A percentile compares a stretch with the other conserved stretches of the same genome.
Conservation (phyloP, 2,888 invertebrate genomes). For the Ornithoptera alexandrae region DNA sequence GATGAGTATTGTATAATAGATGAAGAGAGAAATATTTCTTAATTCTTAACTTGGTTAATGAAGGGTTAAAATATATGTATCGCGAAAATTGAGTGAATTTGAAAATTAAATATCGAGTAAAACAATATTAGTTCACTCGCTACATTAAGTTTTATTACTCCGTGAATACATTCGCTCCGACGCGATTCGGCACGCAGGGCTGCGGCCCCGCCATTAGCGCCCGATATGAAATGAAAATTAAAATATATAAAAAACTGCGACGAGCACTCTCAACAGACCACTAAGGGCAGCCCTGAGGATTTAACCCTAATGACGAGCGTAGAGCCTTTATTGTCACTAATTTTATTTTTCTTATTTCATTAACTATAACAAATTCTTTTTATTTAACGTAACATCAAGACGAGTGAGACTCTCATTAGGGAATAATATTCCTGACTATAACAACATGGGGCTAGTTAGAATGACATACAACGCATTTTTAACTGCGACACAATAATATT, state of each 20-base stretch:
- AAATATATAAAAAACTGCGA: slow-evolving; percentile 77
- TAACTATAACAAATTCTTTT: background rate
- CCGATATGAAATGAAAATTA: slow-evolving; percentile 80
- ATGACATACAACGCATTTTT: no score
- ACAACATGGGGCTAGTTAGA: no score
- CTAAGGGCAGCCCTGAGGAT: slow-evolving; percentile 77
- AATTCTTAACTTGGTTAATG: background rate
- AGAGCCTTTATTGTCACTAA: slow-evolving; percentile 41
- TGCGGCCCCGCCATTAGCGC: slow-evolving; percentile 74
- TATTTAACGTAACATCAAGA: background rate
- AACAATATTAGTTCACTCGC: slow-evolving; percentile 80
- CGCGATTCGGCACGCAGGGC: slow-evolving; percentile 77
- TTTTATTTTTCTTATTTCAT: background rate
- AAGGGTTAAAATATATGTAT: slow-evolving; percentile 64
- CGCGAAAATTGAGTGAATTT: slow-evolving; percentile 69
- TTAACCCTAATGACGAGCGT: slow-evolving; percentile 51
- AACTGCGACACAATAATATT: no score
- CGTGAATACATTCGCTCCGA: slow-evolving; percentile 74
- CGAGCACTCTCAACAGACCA: slow-evolving; percentile 75
- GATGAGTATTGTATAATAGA: no score
- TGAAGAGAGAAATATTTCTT: no score
- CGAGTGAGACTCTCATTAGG: no score
- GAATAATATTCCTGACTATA: no score
- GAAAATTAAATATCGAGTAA: slow-evolving; percentile 77
- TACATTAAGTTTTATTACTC: slow-evolving; percentile 77